Percentiles rank a stretch among this genome's conserved stretches.
These are phyloP conservation scores for Paracyclopina nana DNA, from an alignment of 1,140 invertebrate genomes.

Conservation along the genomic window DNA sequence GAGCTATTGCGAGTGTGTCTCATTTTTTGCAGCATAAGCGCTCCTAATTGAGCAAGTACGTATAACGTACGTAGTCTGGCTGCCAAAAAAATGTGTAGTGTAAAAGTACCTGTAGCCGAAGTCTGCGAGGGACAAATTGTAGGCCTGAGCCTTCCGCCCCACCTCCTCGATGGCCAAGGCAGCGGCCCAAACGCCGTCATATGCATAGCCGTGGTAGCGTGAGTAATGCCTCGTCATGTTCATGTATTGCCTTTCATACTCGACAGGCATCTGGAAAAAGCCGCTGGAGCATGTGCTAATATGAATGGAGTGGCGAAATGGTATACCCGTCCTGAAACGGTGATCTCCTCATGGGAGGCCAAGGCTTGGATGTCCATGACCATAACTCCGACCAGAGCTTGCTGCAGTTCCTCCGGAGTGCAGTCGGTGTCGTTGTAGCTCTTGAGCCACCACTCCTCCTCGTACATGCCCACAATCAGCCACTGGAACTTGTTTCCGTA, in stretches of 20 bases:
- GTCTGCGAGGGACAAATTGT: neutral
- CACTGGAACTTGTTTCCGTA: conserved; percentile 85
- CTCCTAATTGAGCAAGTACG: too few species aligned
- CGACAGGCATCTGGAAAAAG: conserved; percentile 57
- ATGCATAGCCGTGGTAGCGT: conserved; percentile 87
- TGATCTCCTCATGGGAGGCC: conserved; percentile 26
- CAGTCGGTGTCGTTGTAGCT: conserved; percentile 39
- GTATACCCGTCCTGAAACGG: neutral
- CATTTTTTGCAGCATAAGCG: too few species aligned
- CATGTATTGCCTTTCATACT: conserved; percentile 68
- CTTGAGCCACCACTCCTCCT: conserved; percentile 20
- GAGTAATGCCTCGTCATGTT: conserved; percentile 56
- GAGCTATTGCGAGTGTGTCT: too few species aligned
- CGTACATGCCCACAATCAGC: conserved; percentile 44
- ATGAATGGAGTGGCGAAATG: too few species aligned
- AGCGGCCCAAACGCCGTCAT: conserved; percentile 91
- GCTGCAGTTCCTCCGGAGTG: conserved; percentile 46
- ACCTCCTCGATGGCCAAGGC: conserved; percentile 74
- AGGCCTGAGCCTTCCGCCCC: conserved; percentile 36
- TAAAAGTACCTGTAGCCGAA: neutral
- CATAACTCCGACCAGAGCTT: conserved; percentile 72
- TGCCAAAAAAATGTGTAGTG: too few species aligned
- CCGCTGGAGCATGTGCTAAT: too few species aligned
- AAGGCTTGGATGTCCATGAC: conserved; percentile 59
- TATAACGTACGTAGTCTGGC: too few species aligned